Conservation (phyloP, 2,113 vertebrate genomes). For the Aptenodytes patagonicus region DNA sequence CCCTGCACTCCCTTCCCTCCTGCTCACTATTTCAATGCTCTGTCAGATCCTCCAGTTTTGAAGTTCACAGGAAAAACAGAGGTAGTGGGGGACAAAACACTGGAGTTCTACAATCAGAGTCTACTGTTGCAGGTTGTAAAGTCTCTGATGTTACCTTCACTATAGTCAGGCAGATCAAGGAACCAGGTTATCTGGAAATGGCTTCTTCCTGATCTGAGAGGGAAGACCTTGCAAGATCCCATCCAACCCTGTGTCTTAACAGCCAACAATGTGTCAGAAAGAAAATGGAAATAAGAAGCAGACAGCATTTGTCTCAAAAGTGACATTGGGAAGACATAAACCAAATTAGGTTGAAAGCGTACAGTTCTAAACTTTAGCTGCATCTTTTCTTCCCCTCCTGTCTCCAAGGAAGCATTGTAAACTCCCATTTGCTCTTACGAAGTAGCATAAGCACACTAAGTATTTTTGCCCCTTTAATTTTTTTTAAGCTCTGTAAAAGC, state of each 20-base stretch:
- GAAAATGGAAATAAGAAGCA: background rate
- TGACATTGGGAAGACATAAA: background rate
- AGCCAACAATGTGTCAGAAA: background rate
- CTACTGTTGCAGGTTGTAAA: background rate
- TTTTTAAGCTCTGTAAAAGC: background rate
- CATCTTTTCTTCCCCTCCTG: background rate
- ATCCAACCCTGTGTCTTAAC: background rate
- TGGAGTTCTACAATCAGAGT: background rate
- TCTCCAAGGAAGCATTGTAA: background rate
- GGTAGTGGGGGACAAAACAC: background rate
- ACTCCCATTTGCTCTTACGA: background rate
- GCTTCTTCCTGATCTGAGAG: background rate
- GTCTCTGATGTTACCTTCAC: background rate
- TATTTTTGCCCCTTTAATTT: background rate
- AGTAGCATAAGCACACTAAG: background rate
- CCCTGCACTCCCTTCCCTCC: fast-evolving
- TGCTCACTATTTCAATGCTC: background rate
- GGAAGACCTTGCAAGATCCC: background rate
- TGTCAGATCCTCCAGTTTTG: background rate
- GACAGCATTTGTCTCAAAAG: background rate
- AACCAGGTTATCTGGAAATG: background rate
- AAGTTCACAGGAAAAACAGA: background rate
- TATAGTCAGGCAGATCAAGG: background rate
- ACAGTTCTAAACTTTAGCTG: background rate
- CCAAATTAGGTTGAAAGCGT: background rate